Percentiles rank a stretch among this genome's conserved stretches.
These are phyloP conservation scores for Amblyopsis rosae DNA, from an alignment of 2,113 vertebrate genomes.

Conservation along the genomic window DNA sequence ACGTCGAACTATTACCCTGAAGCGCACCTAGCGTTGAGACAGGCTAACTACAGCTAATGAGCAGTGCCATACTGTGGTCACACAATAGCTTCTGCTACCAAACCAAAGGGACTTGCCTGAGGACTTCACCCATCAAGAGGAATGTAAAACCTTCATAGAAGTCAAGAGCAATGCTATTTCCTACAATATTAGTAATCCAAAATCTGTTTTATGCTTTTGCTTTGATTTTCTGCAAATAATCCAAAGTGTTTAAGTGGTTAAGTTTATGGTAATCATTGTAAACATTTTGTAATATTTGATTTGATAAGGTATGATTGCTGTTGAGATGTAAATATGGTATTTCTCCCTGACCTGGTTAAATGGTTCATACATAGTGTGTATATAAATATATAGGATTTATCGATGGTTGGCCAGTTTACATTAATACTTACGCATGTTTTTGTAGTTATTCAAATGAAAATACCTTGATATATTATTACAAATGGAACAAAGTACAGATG, in stretches of 20 bases:
- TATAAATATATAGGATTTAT: neutral
- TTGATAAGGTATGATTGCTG: neutral
- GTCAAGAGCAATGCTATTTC: too few relatives aligned
- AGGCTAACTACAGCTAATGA: too few relatives aligned
- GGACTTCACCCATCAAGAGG: too few relatives aligned
- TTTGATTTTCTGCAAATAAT: slow-evolving; percentile 17
- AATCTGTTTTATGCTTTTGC: slow-evolving; percentile 8
- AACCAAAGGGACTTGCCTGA: too few relatives aligned
- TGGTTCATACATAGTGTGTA: neutral
- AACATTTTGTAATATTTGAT: slow-evolving; percentile 14
- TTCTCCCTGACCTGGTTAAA: slow-evolving; percentile 1
- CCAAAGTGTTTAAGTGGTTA: slow-evolving; percentile 47
- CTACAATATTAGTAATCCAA: neutral
- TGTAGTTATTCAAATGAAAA: neutral
- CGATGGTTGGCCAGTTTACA: neutral
- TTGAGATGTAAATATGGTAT: slow-evolving; percentile 46
- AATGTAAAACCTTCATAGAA: too few relatives aligned
- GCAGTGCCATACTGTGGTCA: too few relatives aligned
- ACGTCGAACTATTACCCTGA: too few relatives aligned
- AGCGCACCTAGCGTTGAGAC: too few relatives aligned
- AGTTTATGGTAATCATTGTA: neutral
- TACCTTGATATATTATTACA: neutral
- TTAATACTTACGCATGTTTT: slow-evolving; percentile 4
- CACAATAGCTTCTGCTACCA: too few relatives aligned
- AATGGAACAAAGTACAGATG: too few relatives aligned